Conservation (phyloP, 2,888 invertebrate genomes). For the Patella pellucida region DNA sequence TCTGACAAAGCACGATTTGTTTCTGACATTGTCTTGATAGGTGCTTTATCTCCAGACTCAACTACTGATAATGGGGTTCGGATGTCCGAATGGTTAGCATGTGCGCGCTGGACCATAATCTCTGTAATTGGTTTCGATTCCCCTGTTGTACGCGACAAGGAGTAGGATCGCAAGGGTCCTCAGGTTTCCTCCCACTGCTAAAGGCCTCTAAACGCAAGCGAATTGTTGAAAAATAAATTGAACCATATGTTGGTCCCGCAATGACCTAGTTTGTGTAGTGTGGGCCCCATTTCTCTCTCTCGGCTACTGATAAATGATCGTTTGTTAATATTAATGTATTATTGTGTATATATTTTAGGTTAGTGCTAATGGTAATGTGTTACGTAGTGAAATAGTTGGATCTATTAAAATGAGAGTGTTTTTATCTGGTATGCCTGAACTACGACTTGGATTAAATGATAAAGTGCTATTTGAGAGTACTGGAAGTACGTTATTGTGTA, state of each 20-base stretch:
- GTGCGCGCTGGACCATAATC: too few species aligned
- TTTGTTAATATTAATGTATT: neutral
- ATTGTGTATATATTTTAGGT: conserved; percentile 53
- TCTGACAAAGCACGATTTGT: too few species aligned
- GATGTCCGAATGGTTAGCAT: too few species aligned
- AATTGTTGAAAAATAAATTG: too few species aligned
- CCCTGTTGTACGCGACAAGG: too few species aligned
- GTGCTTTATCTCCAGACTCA: neutral
- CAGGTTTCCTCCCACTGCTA: too few species aligned
- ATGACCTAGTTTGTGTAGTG: too few species aligned
- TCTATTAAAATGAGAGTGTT: conserved; percentile 99
- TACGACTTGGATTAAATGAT: conserved; percentile 95
- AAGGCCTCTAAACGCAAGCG: too few species aligned
- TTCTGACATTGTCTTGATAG: too few species aligned
- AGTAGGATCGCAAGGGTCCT: neutral
- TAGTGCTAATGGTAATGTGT: conserved; percentile 95
- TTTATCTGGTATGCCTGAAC: conserved; percentile 97
- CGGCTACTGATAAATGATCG: neutral
- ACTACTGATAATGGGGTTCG: neutral
- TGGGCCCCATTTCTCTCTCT: neutral
- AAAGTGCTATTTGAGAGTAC: conserved; percentile 97
- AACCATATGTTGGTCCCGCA: too few species aligned
- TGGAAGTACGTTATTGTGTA: conserved; percentile 75
- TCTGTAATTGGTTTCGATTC: too few species aligned
- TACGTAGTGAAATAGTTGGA: conserved; percentile 97